phyloP scores from a whole-genome alignment of 2,113 vertebrate genomes.

The Irena cyanogastra region DNA sequence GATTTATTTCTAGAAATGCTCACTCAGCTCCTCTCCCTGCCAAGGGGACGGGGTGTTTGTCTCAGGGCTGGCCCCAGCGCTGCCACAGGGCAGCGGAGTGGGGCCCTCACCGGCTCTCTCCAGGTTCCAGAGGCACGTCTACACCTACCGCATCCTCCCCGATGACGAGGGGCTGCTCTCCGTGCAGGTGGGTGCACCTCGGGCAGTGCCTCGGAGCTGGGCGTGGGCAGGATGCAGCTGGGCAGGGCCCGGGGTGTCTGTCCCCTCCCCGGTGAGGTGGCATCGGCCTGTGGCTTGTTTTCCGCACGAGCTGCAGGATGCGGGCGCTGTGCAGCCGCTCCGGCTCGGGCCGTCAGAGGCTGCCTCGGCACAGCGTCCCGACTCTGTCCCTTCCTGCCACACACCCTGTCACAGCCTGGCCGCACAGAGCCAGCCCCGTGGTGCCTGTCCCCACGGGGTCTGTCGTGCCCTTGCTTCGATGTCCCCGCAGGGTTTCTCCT shows the following conservation, averaged over 20 bases:
- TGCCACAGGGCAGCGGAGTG: accelerated
- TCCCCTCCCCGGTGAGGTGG: not conserved
- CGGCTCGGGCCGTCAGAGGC: not conserved
- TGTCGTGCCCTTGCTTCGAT: not conserved
- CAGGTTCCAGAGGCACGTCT: conserved; percentile 83
- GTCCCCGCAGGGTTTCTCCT: not conserved
- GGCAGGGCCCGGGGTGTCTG: not conserved
- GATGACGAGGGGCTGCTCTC: conserved; percentile 81
- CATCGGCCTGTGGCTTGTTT: not conserved
- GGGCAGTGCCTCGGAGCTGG: not conserved
- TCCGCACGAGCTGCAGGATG: not conserved
- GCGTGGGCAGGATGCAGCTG: not conserved
- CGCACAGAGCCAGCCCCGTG: not conserved
- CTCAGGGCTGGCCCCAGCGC: not conserved
- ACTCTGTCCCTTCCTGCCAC: not conserved
- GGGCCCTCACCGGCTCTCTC: not conserved
- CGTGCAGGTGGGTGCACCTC: conserved; percentile 76
- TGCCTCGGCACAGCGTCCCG: too few species aligned
- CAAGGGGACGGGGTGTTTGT: not conserved
- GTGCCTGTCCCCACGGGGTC: not conserved
- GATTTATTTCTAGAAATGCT: not conserved
- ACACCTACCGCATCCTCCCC: conserved; percentile 87
- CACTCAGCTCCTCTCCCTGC: not conserved
- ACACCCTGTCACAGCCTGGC: not conserved
- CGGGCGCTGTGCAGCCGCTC: not conserved